Evolutionary conservation across 2,888 invertebrate genomes (phyloP), one percentile per base, ranked within the genome.

Genomic region (Diabrotica balteata): DNA sequence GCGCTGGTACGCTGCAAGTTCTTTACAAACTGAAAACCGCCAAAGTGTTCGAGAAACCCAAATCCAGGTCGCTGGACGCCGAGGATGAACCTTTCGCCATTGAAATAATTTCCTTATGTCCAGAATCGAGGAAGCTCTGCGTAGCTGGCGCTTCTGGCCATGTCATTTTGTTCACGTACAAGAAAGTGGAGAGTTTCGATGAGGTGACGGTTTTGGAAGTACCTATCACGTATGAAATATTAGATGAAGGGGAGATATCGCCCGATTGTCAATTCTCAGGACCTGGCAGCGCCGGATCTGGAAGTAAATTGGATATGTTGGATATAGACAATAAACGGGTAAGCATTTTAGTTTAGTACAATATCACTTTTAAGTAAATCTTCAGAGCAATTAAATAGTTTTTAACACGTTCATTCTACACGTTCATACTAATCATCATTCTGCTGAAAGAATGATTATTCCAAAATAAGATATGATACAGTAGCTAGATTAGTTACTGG

Each of bases 11-110:
- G 72, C 88, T 99, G 78, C 97, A 98, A 88, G 93, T 97, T 80
- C 89, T 98, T 81, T 98, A 98, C 87, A 98, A 98, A 88, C 87
- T 98, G 81, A 98, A 98, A 88, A 97, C 97, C 82, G 94, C 95
- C 76, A 97, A 98, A 88, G 89, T 93, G 66, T 93, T 94, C 84
- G 94, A 94, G 82, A 90, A 91, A 80, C 90, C 91, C 73, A 89
- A 87, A 81, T 85, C 88, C 67, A 86, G 88, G 72, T 90, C 90
- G 75, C 81, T 89, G 77, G 90, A 91, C 75, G 85, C 84, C 61
- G 93, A 94, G 76, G 96, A 97, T 73, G 93, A 94, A 80, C 96
- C 96, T 52, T 91, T 97, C 82, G 95, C 94, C 69, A 89, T 98
- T 79, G 94, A 96, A 85, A 89, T 94, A 82, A 90, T 96, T 81